These are phyloP conservation scores for Noctua fimbriata DNA, from an alignment of 2,888 invertebrate species.

Conservation along the genomic window DNA sequence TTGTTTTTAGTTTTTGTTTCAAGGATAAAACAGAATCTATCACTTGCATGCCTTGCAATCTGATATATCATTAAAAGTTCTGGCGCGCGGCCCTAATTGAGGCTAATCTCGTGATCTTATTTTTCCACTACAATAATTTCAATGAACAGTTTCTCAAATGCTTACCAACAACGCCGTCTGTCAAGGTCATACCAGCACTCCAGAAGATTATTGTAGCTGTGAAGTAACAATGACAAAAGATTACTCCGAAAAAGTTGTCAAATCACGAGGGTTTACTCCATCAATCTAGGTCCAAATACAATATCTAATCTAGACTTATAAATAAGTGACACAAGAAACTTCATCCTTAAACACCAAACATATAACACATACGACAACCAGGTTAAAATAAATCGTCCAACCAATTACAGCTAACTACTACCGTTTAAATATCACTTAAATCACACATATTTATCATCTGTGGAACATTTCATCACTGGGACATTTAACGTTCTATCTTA, in stretches of 20 bases:
- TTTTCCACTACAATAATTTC: neutral
- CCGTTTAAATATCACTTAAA: conserved; percentile 68
- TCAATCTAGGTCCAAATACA: neutral
- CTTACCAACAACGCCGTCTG: neutral
- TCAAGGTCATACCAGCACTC: neutral
- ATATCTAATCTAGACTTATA: neutral
- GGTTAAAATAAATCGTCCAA: conserved; percentile 52
- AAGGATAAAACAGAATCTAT: neutral
- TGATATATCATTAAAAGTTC: neutral
- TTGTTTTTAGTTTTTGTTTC: neutral
- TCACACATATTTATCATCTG: conserved; percentile 70
- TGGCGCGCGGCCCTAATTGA: neutral
- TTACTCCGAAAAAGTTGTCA: neutral
- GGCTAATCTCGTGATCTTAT: neutral
- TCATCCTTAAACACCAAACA: conserved; percentile 6
- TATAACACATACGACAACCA: conserved; percentile 23
- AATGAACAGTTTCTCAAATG: neutral
- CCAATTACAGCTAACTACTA: conserved; percentile 60
- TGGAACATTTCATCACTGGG: conserved; percentile 68
- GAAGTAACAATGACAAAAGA: neutral
- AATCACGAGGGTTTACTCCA: neutral
- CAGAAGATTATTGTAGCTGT: neutral
- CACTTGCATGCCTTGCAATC: neutral
- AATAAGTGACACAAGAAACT: neutral
- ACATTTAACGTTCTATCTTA: conserved; percentile 70